Base-by-base conservation (phyloP, 2,113 vertebrate species). In the Irena cyanogastra region DNA sequence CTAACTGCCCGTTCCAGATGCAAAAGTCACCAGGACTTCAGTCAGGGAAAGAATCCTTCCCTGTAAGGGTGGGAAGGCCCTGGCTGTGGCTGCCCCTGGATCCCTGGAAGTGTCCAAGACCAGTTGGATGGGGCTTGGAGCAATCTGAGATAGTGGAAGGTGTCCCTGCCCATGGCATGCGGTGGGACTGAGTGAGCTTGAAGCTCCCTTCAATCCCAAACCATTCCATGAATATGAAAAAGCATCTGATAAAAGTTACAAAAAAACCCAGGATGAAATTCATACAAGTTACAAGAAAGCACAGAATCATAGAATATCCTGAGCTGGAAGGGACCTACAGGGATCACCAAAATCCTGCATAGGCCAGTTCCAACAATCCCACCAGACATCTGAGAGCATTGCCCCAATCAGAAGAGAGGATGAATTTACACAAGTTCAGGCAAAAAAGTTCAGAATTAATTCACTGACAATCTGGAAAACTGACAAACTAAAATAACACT, bases 61-160 rank as follows among this genome's bases (percentile, higher is more conserved):
- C 35, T 42, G 6, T 19, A 16, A 75, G 15, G 23, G 6, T 47
- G 30, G 4, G 0, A 0, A n/a, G 50, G n/a, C 23, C n/a, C 41
- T 84, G 50, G 70, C 37, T 59, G 83, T 76, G 71, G 31, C 35
- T 86, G 52, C 26, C 35, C 83, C 31, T 68, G 52, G n/a, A 50
- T 14, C 35, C 71, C 16, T 76, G 13, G 31, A 3, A 76, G 4
- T 6, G 6, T 15, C 16, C 61, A 42, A 35, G 20, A 6, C 21
- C 53, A 86, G 17, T 0, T 59, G 53, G 42, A 57, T 1, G 0
- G 19, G 13, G 30, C 35, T 75, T 57, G 60, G 53, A 76, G 6
- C 13, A 37, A 1, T 7, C 22, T 37, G 44, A 11, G 31, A 1
- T 9, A 7, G 53, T 42, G 31, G 44, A 2, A 86, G 9, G 13